Evolutionary conservation across 2,113 vertebrate genomes (phyloP), one percentile per base, ranked within the genome.

Genomic region (Brachyhypopomus gauderio): DNA sequence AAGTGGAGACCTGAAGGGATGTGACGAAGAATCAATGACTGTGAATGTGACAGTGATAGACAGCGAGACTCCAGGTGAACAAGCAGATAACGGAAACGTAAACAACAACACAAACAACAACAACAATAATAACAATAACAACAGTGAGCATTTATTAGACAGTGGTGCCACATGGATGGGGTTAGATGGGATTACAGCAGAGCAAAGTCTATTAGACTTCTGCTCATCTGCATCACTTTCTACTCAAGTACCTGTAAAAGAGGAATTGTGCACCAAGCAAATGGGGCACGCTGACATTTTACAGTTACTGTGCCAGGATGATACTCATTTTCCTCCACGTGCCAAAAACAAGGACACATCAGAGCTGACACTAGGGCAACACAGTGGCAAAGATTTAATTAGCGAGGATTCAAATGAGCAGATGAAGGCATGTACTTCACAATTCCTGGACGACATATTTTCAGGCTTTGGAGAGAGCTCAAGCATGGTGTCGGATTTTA

Each of bases 61-160:
- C 30, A 86, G 85, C 30, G 85, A 85, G 71, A 78, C 48, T 9
- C 1, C 38, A 11, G 78, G 8, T 8, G 80, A 30, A 59, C 81
- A 80, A 69, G 62, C 74, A 3, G 60, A 70, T 27, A 91, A 91
- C 70, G 84, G 79, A 72, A 93, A 93, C 84, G 73, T 81, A 87
- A 97, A 96, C 85, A 95, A 88, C 45, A 80, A 63, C 69, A 79
- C 60, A 16, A 78, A 95, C 20, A 97, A 96, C 77, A 90, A 88
- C 27, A 90, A 85, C 8, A 83, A 83, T 27, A 83, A 96, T 67
- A 97, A 95, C 20, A 97, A 96, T 74, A 91, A 87, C 23, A 89
- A 84, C 20, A 70, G 38, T 30, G 75, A 64, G 66, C 23, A 70
- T 0, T 60, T 84, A 75, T 72, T 70, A 52, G 77, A 90, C 55